Percentiles rank a stretch among this genome's conserved stretches.
These are phyloP conservation scores for Hyles euphorbiae DNA, from an alignment of 1,140 invertebrate genomes.

Conservation along the genomic window DNA sequence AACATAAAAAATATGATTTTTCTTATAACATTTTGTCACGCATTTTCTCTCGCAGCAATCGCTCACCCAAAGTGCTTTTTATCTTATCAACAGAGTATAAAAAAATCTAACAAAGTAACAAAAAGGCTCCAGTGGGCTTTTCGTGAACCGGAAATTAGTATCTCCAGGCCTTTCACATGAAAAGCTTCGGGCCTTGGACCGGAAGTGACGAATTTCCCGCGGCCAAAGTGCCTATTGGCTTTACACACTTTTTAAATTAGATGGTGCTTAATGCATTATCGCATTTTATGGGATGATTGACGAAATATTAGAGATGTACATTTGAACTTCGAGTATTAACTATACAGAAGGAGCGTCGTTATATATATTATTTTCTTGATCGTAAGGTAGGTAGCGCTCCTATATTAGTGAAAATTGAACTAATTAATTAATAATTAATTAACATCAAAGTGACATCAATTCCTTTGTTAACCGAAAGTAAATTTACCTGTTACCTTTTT, in stretches of 20 bases:
- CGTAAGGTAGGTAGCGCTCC: no score
- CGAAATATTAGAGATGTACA: no score
- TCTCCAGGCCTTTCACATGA: constrained; percentile 28
- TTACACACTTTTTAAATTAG: no score
- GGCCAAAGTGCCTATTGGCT: constrained; percentile 22
- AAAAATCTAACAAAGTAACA: constrained; percentile 24
- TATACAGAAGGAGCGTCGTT: no score
- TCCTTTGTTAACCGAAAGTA: no score
- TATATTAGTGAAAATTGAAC: no score
- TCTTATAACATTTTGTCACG: neutral
- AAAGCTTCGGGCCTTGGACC: constrained; percentile 21
- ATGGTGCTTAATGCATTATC: neutral
- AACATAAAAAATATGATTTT: neutral
- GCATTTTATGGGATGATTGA: no score
- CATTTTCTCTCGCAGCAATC: neutral
- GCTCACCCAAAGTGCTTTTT: neutral
- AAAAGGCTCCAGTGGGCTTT: constrained; percentile 21
- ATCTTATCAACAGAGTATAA: constrained; percentile 11
- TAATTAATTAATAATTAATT: no score
- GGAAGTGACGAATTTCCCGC: constrained; percentile 37
- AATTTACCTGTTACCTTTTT: no score
- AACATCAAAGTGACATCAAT: no score
- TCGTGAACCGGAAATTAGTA: constrained; percentile 35
- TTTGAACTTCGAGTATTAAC: no score
- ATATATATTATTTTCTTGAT: no score